Evolutionary conservation across 1,140 invertebrate species (phyloP).

Genomic region (Lepidurus arcticus): DNA sequence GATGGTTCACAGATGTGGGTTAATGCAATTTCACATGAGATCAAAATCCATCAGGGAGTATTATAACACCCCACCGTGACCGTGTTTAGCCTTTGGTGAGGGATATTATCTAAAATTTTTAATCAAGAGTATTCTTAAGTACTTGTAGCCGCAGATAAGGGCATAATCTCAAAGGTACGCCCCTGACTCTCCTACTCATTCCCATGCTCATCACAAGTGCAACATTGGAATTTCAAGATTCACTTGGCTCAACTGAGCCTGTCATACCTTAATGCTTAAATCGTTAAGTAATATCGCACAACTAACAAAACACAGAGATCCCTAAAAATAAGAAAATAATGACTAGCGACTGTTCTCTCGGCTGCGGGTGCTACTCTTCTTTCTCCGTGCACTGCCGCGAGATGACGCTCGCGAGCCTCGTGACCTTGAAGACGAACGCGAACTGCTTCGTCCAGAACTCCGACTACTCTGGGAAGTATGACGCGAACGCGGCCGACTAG

Average conservation of each 20-base stretch:
- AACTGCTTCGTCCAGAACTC: background rate
- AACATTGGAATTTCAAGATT: background rate
- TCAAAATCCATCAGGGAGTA: background rate
- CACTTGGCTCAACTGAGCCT: background rate
- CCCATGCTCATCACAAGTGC: background rate
- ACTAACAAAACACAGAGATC: background rate
- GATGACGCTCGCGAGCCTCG: background rate
- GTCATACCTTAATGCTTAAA: background rate
- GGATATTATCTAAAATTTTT: background rate
- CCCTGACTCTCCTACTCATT: background rate
- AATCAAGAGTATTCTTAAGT: background rate
- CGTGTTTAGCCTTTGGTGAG: background rate
- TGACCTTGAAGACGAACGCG: background rate
- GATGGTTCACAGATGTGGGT: background rate
- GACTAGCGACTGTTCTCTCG: slow-evolving; percentile 17
- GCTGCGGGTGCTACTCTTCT: background rate
- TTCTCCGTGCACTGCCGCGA: background rate
- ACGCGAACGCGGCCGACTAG: background rate
- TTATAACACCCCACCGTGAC: background rate
- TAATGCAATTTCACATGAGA: background rate
- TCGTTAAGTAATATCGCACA: background rate
- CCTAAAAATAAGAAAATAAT: background rate
- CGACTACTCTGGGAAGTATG: background rate
- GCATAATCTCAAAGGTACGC: background rate
- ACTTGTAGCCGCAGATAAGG: background rate